phyloP scores from a whole-genome alignment of 2,797 vertebrate genomes.

The Clarias platycephalus region DNA sequence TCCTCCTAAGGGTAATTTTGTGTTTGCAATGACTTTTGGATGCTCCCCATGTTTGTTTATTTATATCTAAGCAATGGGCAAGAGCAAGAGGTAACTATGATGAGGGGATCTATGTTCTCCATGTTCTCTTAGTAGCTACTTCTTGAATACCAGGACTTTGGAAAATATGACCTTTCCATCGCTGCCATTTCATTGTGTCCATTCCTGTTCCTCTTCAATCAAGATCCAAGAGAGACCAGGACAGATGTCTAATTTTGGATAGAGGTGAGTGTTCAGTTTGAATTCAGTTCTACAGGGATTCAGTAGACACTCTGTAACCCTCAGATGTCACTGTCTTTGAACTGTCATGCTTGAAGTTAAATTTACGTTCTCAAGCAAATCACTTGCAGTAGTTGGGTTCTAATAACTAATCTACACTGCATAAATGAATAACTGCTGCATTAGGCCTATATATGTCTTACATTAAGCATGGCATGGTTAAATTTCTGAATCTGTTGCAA shows the following conservation, averaged over 20 bases:
- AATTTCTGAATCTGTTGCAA: neutral
- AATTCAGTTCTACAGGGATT: slow-evolving; percentile 44
- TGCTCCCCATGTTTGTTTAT: neutral
- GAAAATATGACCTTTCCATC: slow-evolving; percentile 33
- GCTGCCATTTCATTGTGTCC: slow-evolving; percentile 11
- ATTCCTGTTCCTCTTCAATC: slow-evolving; percentile 34
- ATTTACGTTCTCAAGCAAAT: slow-evolving; percentile 13
- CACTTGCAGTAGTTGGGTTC: neutral
- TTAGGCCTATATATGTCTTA: neutral
- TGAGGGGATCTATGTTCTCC: neutral
- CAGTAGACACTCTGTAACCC: slow-evolving; percentile 19
- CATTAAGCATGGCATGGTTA: neutral
- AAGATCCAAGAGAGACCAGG: slow-evolving; percentile 26
- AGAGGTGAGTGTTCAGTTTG: slow-evolving; percentile 7
- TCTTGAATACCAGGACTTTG: slow-evolving; percentile 36
- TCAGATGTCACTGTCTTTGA: slow-evolving; percentile 21
- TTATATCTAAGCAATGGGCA: neutral
- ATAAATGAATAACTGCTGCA: neutral
- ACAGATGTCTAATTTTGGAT: slow-evolving; percentile 33
- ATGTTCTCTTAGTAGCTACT: neutral
- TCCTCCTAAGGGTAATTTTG: neutral
- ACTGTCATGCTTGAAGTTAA: neutral
- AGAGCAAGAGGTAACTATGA: neutral
- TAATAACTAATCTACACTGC: neutral
- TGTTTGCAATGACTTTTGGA: slow-evolving; percentile 5